Conservation (phyloP, 1,140 invertebrate genomes). For the Drosophila lowei region DNA sequence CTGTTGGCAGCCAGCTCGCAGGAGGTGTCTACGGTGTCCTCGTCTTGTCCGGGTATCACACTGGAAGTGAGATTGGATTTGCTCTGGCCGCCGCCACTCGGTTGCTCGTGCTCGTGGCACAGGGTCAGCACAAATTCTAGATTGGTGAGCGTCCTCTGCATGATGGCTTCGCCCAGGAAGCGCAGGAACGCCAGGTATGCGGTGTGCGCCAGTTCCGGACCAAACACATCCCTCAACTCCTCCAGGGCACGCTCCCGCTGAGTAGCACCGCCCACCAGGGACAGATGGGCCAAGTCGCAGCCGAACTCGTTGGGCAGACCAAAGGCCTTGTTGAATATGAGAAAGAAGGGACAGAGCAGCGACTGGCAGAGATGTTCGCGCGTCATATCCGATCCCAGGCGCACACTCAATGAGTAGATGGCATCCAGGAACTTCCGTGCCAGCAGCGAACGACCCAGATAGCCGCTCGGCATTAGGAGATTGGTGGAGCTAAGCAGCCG, state of each 20-base stretch:
- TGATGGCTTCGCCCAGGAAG: conserved; percentile 88
- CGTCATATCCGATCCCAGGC: conserved; percentile 93
- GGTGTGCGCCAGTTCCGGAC: conserved; percentile 91
- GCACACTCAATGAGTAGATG: conserved; percentile 89
- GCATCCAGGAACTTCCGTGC: conserved; percentile 92
- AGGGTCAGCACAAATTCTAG: conserved; percentile 90
- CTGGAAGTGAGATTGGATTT: conserved; percentile 13
- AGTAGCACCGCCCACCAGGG: conserved; percentile 15
- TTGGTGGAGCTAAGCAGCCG: conserved; percentile 89
- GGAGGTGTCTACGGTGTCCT: conserved; percentile 48
- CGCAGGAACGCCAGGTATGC: conserved; percentile 92
- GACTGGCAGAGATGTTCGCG: conserved; percentile 89
- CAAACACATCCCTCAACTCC: conserved; percentile 92
- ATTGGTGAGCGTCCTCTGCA: conserved; percentile 90
- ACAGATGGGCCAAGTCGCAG: conserved; percentile 57
- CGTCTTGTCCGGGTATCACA: conserved; percentile 22
- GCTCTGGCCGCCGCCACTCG: conserved; percentile 17
- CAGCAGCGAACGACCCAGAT: conserved; percentile 88
- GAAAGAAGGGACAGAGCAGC: conserved; percentile 90
- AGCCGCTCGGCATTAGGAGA: conserved; percentile 91
- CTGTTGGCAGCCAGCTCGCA: conserved; percentile 85
- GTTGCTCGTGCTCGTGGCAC: conserved; percentile 88
- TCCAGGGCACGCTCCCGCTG: conserved; percentile 86
- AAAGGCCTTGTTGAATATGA: conserved; percentile 93
- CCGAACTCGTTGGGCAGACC: conserved; percentile 86